These are phyloP conservation scores for Phocoena phocoena DNA, from an alignment of 2,113 vertebrate genomes.

Conservation along the genomic window DNA sequence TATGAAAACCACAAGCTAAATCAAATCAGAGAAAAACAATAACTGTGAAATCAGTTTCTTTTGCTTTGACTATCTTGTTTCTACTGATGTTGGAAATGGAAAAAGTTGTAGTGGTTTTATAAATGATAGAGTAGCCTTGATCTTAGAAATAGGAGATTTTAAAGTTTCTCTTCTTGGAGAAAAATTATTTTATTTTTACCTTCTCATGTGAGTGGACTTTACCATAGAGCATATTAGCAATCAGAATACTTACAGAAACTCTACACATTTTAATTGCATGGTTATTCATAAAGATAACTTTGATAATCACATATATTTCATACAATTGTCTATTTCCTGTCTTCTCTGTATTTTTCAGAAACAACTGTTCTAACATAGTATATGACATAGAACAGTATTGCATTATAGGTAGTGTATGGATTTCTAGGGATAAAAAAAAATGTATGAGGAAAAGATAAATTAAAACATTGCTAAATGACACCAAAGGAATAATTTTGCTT, in stretches of 20 bases:
- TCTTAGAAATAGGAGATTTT: conserved; percentile 38
- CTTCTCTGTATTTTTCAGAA: background rate
- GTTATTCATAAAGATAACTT: background rate
- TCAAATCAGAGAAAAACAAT: conserved; percentile 78
- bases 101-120: conserved; percentile 59
- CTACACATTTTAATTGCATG: background rate
- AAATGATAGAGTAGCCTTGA: conserved; percentile 38
- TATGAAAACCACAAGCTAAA: conserved; percentile 77
- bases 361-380: background rate
- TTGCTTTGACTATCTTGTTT: conserved; percentile 68
- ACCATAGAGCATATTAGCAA: background rate
- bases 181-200: background rate
- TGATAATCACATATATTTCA: background rate
- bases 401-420: background rate
- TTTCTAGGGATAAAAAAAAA: background rate
- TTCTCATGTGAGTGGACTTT: background rate
- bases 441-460: background rate
- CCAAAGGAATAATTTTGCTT: background rate
- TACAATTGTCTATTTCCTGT: background rate
- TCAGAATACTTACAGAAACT: background rate
- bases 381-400: background rate
- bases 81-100: conserved; percentile 67
- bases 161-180: background rate
- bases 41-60: conserved; percentile 79
- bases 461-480: background rate